phyloP scores from a whole-genome alignment of 2,888 invertebrate species.

The Pyrgus malvae region DNA sequence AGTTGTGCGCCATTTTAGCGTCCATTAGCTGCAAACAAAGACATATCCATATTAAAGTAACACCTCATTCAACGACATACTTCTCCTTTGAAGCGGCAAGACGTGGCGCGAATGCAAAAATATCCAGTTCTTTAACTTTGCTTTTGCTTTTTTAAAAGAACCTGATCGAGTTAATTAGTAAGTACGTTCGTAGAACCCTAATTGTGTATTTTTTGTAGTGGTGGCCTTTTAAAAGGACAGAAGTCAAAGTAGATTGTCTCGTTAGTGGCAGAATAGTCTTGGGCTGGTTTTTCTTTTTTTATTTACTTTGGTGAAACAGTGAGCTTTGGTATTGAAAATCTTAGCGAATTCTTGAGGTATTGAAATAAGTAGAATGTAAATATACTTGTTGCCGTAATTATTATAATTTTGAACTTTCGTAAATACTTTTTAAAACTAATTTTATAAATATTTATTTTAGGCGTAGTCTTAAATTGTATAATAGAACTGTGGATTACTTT shows the following conservation, averaged over 20 bases:
- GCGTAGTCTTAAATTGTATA: too few species aligned
- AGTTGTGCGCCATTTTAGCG: neutral
- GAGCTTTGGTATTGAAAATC: neutral
- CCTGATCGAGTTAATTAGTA: slow-evolving; percentile 73
- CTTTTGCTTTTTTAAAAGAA: slow-evolving; percentile 67
- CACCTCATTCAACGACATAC: slow-evolving; percentile 29
- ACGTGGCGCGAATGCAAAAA: slow-evolving; percentile 50
- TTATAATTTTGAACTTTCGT: too few species aligned
- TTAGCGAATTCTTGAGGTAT: neutral
- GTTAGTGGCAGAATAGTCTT: slow-evolving; percentile 28
- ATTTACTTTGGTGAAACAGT: neutral
- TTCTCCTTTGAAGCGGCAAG: slow-evolving; percentile 33
- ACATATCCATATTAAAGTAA: slow-evolving; percentile 29
- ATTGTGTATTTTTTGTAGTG: slow-evolving; percentile 62
- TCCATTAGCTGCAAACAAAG: slow-evolving; percentile 6
- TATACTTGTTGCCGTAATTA: too few species aligned
- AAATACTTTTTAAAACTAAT: too few species aligned
- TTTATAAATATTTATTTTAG: too few species aligned
- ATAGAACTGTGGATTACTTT: too few species aligned
- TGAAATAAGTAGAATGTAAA: too few species aligned
- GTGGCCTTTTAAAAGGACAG: slow-evolving; percentile 57
- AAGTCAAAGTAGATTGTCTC: slow-evolving; percentile 54
- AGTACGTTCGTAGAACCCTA: slow-evolving; percentile 69
- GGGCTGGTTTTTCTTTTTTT: slow-evolving; percentile 20
- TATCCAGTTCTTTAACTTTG: too few species aligned